phyloP scores from a whole-genome alignment of 2,888 invertebrate genomes.

The Epinotia ramella region DNA sequence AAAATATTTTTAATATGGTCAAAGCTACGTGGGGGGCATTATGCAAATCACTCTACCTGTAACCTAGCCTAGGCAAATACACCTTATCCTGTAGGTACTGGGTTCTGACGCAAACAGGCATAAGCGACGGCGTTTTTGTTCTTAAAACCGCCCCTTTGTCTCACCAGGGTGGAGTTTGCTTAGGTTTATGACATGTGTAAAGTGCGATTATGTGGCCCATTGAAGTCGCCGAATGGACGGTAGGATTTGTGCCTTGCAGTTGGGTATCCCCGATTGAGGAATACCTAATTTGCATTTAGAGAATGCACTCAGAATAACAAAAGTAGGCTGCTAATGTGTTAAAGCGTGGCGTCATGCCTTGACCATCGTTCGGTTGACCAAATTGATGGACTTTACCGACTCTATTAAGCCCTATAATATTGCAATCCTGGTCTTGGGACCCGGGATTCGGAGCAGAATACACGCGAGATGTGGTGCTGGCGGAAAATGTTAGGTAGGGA shows the following conservation, averaged over 20 bases:
- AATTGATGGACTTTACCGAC: not conserved
- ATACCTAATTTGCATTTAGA: constrained; percentile 7
- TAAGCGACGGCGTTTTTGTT: constrained; percentile 8
- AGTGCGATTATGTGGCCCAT: constrained; percentile 75
- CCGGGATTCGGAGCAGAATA: no score
- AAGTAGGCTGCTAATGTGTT: constrained; percentile 1
- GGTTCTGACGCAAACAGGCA: constrained; percentile 1
- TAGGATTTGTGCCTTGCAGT: constrained; percentile 16
- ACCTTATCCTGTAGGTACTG: constrained; percentile 63
- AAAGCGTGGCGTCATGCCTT: not conserved
- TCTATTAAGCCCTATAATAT: not conserved
- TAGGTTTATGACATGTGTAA: constrained; percentile 82
- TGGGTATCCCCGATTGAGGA: constrained; percentile 7
- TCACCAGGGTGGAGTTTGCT: constrained; percentile 67
- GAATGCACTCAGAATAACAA: not conserved
- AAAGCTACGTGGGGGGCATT: constrained; percentile 80
- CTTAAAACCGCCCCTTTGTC: constrained; percentile 34
- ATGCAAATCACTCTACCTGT: constrained; percentile 84
- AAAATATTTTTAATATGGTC: constrained; percentile 57
- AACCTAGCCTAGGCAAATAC: constrained; percentile 74
- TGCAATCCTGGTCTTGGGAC: no score
- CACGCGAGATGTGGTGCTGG: no score
- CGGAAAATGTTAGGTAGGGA: no score
- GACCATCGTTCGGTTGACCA: not conserved
- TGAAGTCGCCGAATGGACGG: constrained; percentile 68